Evolutionary conservation across 2,888 invertebrate species (phyloP).

Genomic region (Tenthredo notha): DNA sequence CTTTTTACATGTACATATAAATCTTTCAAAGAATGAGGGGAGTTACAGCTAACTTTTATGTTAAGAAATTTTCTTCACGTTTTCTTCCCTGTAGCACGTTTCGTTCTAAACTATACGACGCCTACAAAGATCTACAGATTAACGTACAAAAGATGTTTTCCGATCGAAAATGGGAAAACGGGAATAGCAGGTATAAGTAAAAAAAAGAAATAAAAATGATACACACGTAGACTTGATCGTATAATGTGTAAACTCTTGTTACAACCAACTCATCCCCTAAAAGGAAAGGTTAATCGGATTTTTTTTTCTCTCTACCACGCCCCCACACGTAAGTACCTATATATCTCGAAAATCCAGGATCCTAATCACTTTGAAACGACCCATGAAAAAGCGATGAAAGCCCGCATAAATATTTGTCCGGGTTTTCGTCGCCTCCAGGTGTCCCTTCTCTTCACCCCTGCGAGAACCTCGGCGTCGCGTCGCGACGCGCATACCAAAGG

Average conservation of each 20-base stretch:
- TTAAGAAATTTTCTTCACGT: slow-evolving; percentile 8
- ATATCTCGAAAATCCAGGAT: not conserved
- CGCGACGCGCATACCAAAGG: slow-evolving; percentile 40
- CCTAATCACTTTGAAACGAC: slow-evolving; percentile 48
- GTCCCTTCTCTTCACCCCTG: slow-evolving; percentile 31
- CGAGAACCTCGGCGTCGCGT: slow-evolving; percentile 27
- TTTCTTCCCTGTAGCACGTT: not conserved
- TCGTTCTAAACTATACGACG: not conserved
- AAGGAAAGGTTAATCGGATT: slow-evolving; percentile 27
- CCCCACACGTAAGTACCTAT: not conserved
- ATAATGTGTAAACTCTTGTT: slow-evolving; percentile 14
- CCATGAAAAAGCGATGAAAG: slow-evolving; percentile 47
- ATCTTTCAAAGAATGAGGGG: slow-evolving; percentile 6
- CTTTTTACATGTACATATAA: not conserved
- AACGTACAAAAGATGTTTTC: slow-evolving; percentile 6
- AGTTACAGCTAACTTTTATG: not conserved
- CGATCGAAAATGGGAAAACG: not conserved
- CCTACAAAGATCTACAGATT: slow-evolving; percentile 14
- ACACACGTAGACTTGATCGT: not conserved
- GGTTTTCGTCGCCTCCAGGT: slow-evolving; percentile 37
- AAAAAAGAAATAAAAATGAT: not conserved
- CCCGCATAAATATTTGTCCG: slow-evolving; percentile 52
- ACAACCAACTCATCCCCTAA: slow-evolving; percentile 5
- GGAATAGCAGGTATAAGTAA: not conserved
- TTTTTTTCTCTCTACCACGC: not conserved